Evolutionary conservation across 2,797 vertebrate species (phyloP).

Genomic region (Pygocentrus nattereri): DNA sequence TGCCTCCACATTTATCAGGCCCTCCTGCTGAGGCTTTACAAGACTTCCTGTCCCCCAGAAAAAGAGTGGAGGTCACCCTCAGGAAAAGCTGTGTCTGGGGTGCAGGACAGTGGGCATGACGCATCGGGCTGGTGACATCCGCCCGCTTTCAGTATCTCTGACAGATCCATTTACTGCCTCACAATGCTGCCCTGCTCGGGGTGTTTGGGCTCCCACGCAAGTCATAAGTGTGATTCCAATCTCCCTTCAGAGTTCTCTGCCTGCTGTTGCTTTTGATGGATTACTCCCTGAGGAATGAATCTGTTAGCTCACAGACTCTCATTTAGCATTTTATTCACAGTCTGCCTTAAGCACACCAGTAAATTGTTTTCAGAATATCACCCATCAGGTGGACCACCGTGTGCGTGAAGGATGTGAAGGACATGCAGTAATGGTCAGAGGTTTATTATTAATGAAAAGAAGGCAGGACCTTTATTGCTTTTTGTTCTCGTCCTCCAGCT

Average conservation of each 20-base stretch:
- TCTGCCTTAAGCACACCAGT: conserved; percentile 55
- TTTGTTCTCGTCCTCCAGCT: conserved; percentile 75
- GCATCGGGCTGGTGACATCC: conserved; percentile 44
- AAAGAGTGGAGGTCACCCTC: conserved; percentile 37
- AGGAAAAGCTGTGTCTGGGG: conserved; percentile 24
- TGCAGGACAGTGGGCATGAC: conserved; percentile 31
- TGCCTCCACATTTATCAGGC: conserved; percentile 48
- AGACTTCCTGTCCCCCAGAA: conserved; percentile 19
- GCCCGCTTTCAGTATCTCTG: conserved; percentile 26
- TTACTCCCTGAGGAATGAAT: conserved; percentile 19
- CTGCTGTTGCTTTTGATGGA: conserved; percentile 38
- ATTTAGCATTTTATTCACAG: conserved; percentile 55
- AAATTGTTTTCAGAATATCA: conserved; percentile 65
- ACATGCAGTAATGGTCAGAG: conserved; percentile 16
- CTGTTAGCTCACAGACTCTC: conserved; percentile 14
- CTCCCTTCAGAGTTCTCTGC: background rate
- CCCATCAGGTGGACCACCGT: conserved; percentile 44
- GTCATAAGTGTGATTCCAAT: conserved; percentile 3
- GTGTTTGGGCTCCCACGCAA: conserved; percentile 12
- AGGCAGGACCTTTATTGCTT: conserved; percentile 16
- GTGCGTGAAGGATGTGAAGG: conserved; percentile 44
- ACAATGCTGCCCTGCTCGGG: background rate
- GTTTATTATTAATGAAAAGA: conserved; percentile 30
- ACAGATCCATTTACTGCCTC: conserved; percentile 38
- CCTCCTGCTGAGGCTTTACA: conserved; percentile 27